phyloP scores from a whole-genome alignment of 2,888 invertebrate genomes.

The Synergus itoensis region DNA sequence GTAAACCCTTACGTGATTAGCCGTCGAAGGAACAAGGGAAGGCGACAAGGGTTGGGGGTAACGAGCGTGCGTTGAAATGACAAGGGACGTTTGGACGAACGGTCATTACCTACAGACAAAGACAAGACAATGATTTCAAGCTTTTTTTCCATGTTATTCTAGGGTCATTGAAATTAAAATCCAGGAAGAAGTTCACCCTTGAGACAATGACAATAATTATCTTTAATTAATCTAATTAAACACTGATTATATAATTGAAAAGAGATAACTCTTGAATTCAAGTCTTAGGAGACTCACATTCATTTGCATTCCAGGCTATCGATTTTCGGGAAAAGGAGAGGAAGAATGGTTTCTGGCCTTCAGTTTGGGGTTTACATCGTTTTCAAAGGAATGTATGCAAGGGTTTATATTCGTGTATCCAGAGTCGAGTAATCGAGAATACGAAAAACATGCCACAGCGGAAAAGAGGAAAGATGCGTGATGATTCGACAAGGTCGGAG shows the following conservation, averaged over 20 bases:
- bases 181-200: not conserved
- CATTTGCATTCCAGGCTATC: not conserved
- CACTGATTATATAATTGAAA: not conserved
- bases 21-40: constrained; percentile 62
- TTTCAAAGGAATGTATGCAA: constrained; percentile 2
- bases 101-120: constrained; percentile 35
- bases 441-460: not conserved
- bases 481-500: not conserved
- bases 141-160: constrained; percentile 12
- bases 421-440: constrained; percentile 1
- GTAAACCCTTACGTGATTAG: constrained; percentile 58
- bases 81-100: constrained; percentile 45
- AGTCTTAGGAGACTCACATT: too few species aligned
- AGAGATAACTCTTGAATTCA: not conserved
- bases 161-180: not conserved
- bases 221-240: not conserved
- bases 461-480: not conserved
- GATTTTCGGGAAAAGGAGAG: not conserved
- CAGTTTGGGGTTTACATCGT: constrained; percentile 14
- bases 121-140: constrained; percentile 34
- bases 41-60: constrained; percentile 61
- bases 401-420: not conserved
- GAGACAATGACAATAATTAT: not conserved
- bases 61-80: constrained; percentile 53
- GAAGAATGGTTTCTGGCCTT: not conserved